These are phyloP conservation scores for Drosophila kanapiae DNA, from an alignment of 1,140 invertebrate genomes.

Conservation along the genomic window DNA sequence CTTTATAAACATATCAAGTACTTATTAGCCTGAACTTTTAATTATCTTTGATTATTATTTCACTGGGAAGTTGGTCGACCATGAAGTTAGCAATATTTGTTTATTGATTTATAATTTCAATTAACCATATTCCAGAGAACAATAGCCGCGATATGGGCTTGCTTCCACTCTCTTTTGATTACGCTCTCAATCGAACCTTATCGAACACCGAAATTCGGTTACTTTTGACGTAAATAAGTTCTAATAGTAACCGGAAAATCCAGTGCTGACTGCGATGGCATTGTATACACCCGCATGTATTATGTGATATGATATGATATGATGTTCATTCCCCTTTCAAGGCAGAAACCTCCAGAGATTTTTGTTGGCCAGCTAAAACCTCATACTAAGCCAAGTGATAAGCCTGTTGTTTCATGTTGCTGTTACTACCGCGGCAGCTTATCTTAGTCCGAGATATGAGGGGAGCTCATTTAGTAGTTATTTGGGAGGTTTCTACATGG, in stretches of 20 bases:
- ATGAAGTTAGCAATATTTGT: conserved; percentile 5
- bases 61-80: background rate
- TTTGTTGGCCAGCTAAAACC: background rate
- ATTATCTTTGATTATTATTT: background rate
- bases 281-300: background rate
- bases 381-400: background rate
- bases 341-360: background rate
- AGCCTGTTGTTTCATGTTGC: background rate
- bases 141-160: conserved; percentile 1
- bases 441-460: background rate
- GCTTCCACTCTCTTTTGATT: background rate
- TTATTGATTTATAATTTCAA: conserved; percentile 23
- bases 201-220: background rate
- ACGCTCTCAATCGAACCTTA: background rate
- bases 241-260: conserved; percentile 2
- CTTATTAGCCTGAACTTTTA: background rate
- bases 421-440: background rate
- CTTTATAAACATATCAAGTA: background rate
- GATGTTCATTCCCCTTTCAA: conserved; percentile 2
- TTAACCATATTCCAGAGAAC: background rate
- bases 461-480: background rate
- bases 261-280: background rate
- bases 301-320: background rate
- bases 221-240: conserved; percentile 1
- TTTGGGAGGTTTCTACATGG: background rate